Evolutionary conservation across 2,888 invertebrate species (phyloP), one percentile per base, ranked within the genome.

Genomic region (Siphlonurus alternatus): DNA sequence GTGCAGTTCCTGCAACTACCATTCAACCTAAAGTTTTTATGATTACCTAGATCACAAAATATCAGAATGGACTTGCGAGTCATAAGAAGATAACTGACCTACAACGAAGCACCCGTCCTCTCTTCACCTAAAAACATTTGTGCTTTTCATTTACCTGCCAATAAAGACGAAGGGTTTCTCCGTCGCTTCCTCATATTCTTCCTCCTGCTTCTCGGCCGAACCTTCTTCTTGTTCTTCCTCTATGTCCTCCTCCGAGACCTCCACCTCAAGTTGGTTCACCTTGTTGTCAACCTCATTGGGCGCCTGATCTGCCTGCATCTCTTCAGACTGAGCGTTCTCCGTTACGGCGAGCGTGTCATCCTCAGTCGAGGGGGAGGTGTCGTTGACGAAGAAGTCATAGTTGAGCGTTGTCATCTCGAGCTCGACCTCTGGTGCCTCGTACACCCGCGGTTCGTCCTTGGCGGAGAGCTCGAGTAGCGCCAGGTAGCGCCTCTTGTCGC

Each of bases 221-320:
- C 68, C 65, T 65, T 71, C 69, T 59, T 25, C 73, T 72, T 68
- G 67, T 67, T 63, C 72, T 69, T 86, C 83, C 23, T 76, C 76
- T 59, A 78, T 76, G 61, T 80, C 76, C 19, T 75, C 72, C 2
- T 72, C 71, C 59, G n/a, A n/a, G n/a, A 18, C n/a, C 56, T 56
- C 22, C 56, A 56, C 56, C 20, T 56, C 56, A 20, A 7, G 5
- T 51, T 51, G 10, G n/a, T n/a, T n/a, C 10, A 51, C 53, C 53
- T n/a, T n/a, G n/a, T 51, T n/a, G 53, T 69, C 72, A 73, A n/a
- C 71, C 65, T 1, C 70, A 64, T 62, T 51, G 2, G 23, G 19
- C 63, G 56, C 15, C 56, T 56, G 7, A 56, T 56, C 56, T 20
- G n/a, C 22, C 20, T 56, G 56, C n/a, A 22, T n/a, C n/a, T n/a